A percentile compares a stretch with the other conserved stretches of the same genome.
Evolutionary conservation across 2,113 vertebrate genomes (phyloP).

Genomic region (Phylloscopus whistleri): DNA sequence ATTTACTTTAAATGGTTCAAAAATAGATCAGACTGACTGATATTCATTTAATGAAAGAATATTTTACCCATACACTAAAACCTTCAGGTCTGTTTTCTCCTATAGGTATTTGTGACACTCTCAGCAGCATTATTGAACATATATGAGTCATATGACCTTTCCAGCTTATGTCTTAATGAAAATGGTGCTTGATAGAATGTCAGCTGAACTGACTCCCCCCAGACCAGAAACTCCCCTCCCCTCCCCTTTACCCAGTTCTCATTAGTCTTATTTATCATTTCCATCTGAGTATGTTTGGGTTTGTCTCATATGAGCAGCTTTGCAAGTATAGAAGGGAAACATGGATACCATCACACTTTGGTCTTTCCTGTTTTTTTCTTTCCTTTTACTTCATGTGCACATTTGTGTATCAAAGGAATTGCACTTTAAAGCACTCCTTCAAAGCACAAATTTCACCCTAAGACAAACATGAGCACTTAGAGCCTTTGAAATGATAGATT

Average conservation of each 20-base stretch:
- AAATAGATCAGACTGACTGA: conserved; percentile 1
- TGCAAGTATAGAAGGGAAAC: neutral
- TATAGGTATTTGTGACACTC: neutral
- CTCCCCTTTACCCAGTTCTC: neutral
- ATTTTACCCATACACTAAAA: neutral
- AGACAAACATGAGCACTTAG: neutral
- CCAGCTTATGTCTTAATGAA: neutral
- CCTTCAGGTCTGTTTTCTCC: neutral
- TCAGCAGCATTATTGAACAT: neutral
- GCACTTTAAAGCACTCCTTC: neutral
- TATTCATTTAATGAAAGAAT: conserved; percentile 8
- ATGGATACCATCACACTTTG: neutral
- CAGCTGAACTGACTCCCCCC: neutral
- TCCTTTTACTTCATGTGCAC: neutral
- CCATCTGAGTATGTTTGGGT: neutral
- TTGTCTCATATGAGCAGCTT: neutral
- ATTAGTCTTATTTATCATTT: neutral
- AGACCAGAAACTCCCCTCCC: neutral
- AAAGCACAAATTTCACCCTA: neutral
- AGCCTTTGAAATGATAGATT: neutral
- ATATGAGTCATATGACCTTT: neutral
- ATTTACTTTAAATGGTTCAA: neutral
- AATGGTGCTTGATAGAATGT: neutral
- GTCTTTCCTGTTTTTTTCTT: neutral
- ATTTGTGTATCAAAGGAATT: neutral